phyloP scores from a whole-genome alignment of 2,888 invertebrate genomes.

The Gastracanthus pulcherrimus region DNA sequence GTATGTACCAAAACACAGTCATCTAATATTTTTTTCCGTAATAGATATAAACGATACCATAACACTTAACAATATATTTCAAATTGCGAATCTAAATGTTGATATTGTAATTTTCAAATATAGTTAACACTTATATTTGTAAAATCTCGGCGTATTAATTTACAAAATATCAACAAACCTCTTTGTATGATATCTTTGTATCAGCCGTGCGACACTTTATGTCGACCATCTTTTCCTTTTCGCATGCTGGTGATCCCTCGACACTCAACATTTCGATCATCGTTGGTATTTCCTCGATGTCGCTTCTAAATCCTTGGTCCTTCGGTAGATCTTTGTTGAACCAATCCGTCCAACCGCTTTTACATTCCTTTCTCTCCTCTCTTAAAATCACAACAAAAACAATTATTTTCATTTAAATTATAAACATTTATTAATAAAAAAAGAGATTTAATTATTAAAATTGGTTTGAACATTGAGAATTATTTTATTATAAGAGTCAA shows the following conservation, averaged over 20 bases:
- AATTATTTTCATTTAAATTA: neutral
- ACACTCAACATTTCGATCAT: slow-evolving; percentile 78
- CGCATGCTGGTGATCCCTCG: slow-evolving; percentile 80
- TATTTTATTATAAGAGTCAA: no score
- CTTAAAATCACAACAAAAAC: slow-evolving; percentile 56
- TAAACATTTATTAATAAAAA: no score
- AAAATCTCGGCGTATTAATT: neutral
- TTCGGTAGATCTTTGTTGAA: slow-evolving; percentile 81
- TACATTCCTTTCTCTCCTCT: slow-evolving; percentile 79
- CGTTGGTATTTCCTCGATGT: slow-evolving; percentile 81
- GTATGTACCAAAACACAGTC: no score
- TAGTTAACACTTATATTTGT: neutral
- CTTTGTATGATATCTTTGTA: slow-evolving; percentile 73
- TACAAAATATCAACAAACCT: slow-evolving; percentile 15
- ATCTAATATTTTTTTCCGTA: no score
- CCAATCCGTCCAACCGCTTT: slow-evolving; percentile 90
- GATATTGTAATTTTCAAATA: no score
- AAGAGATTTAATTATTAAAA: no score
- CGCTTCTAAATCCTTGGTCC: slow-evolving; percentile 75
- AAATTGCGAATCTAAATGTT: no score
- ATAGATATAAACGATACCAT: no score
- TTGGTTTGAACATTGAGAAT: neutral
- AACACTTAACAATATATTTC: no score
- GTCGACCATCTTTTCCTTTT: slow-evolving; percentile 81
- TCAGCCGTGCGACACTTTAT: slow-evolving; percentile 87